Percentiles rank a stretch among this genome's conserved stretches.
phyloP scores from a whole-genome alignment of 35 echinoderm and acorn worm species.

The Nesometra sesokonis region DNA sequence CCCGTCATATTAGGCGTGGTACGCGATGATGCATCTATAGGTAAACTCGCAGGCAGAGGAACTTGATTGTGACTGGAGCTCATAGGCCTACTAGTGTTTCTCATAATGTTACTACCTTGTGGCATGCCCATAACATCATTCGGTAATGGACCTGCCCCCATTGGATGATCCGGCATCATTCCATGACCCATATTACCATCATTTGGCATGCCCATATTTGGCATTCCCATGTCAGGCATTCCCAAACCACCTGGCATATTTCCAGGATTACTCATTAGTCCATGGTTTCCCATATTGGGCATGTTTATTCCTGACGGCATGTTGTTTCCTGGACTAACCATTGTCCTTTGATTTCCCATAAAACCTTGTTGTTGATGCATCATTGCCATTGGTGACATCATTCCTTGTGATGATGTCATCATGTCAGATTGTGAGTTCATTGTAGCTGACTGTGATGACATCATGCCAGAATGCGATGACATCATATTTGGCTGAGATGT shows the following conservation, averaged over 20 bases:
- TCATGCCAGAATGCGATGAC: constrained; percentile 51
- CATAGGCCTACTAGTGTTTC: neutral
- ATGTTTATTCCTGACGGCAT: constrained; percentile 18
- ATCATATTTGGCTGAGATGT: constrained; percentile 58
- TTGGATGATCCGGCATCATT: constrained; percentile 26
- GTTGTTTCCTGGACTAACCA: constrained; percentile 11
- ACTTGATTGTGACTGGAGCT: neutral
- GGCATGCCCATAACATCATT: constrained; percentile 13
- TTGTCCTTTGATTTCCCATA: constrained; percentile 37
- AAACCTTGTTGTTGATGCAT: constrained; percentile 10
- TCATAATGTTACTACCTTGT: neutral
- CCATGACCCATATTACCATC: constrained; percentile 2
- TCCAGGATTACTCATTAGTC: constrained; percentile 10
- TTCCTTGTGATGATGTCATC: constrained; percentile 35
- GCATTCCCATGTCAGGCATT: constrained; percentile 41
- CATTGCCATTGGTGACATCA: constrained; percentile 42
- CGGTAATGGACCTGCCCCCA: constrained; percentile 1
- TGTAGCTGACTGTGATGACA: constrained; percentile 49
- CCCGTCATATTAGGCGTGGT: neutral
- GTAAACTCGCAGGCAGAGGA: neutral
- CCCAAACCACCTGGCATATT: constrained; percentile 9
- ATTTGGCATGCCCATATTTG: constrained; percentile 16
- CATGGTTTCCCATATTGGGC: constrained; percentile 20
- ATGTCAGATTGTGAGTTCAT: constrained; percentile 56
- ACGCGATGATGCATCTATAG: neutral